These are phyloP conservation scores for Falco punctatus DNA, from an alignment of 2,113 vertebrate genomes.

Conservation along the genomic window DNA sequence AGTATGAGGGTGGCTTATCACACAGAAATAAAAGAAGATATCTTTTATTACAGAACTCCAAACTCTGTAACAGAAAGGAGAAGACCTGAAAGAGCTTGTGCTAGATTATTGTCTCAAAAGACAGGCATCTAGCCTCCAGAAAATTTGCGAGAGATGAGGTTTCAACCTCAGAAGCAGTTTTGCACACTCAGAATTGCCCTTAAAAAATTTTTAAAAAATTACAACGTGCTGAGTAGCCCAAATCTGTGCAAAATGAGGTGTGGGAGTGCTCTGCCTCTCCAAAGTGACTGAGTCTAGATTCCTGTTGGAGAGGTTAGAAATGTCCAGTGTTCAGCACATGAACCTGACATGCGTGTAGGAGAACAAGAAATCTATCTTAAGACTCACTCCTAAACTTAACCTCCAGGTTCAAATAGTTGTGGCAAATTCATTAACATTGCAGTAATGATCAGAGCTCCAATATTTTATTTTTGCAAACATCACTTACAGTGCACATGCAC, in stretches of 20 bases:
- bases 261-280: not conserved
- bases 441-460: not conserved
- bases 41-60: not conserved
- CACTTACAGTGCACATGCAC: not conserved
- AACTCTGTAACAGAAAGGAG: not conserved
- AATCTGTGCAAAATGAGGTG: not conserved
- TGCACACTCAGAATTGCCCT: not conserved
- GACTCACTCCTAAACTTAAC: not conserved
- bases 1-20: not conserved
- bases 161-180: not conserved
- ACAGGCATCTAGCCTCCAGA: not conserved
- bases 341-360: accelerated
- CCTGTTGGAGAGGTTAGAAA: not conserved
- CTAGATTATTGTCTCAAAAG: not conserved
- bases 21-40: not conserved
- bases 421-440: not conserved
- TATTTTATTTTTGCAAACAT: not conserved
- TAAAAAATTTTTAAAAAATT: not conserved
- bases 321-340: not conserved
- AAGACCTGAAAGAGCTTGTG: not conserved
- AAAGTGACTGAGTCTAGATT: not conserved
- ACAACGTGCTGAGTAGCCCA: not conserved
- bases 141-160: not conserved
- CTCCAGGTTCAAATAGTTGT: not conserved
- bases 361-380: not conserved